Conservation (phyloP, 2,888 invertebrate genomes). For the Drosophila greeni region DNA sequence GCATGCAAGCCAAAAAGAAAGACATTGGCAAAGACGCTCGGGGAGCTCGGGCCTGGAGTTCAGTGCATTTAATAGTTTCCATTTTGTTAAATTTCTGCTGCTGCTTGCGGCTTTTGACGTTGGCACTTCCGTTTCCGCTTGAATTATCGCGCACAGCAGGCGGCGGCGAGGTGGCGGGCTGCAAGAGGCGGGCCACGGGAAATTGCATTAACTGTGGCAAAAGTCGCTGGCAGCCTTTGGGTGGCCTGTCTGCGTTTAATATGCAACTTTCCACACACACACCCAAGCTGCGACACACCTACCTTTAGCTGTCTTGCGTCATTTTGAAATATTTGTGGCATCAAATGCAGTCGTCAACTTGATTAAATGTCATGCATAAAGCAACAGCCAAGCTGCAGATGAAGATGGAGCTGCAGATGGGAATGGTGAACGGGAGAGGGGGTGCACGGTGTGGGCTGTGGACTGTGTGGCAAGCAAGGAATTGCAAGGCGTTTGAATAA, state of each 20-base stretch:
- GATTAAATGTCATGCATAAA: conserved; percentile 75
- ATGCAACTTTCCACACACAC: conserved; percentile 66
- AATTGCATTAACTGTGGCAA: conserved; percentile 72
- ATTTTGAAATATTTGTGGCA: conserved; percentile 75
- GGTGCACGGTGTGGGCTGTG: conserved; percentile 9
- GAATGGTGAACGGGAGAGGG: conserved; percentile 16
- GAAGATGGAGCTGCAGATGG: conserved; percentile 28
- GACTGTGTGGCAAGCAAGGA: conserved; percentile 43
- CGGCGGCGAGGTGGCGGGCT: conserved; percentile 19
- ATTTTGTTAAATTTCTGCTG: conserved; percentile 62
- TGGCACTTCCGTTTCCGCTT: conserved; percentile 74
- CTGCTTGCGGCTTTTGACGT: conserved; percentile 63
- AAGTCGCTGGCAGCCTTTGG: conserved; percentile 54
- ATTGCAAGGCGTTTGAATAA: conserved; percentile 58
- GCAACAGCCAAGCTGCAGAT: conserved; percentile 60
- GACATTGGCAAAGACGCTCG: conserved; percentile 9
- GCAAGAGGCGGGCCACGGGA: conserved; percentile 46
- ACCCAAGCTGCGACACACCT: conserved; percentile 35
- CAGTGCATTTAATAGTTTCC: conserved; percentile 73
- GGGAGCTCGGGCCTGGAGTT: conserved; percentile 41
- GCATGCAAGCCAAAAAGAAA: conserved; percentile 13
- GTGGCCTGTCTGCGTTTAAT: conserved; percentile 69
- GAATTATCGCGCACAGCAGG: conserved; percentile 69
- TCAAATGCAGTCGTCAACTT: conserved; percentile 75
- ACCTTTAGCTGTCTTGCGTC: conserved; percentile 64